Evolutionary conservation across 2,888 invertebrate genomes (phyloP).

Genomic region (Xylocampa areola): DNA sequence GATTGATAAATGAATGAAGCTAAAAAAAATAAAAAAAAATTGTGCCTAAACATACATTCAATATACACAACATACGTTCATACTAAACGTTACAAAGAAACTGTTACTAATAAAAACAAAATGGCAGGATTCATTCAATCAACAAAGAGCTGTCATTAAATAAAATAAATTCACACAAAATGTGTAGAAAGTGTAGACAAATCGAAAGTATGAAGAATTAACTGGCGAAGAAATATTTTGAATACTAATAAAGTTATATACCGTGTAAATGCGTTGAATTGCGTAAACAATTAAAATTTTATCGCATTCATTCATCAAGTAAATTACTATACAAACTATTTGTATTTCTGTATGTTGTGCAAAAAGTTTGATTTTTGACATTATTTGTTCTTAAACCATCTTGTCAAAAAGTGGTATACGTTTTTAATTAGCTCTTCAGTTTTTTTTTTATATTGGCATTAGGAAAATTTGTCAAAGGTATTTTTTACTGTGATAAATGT

Average conservation of each 20-base stretch:
- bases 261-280: slow-evolving; percentile 27
- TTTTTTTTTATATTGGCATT: no score
- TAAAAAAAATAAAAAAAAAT: neutral
- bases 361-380: no score
- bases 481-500: no score
- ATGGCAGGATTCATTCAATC: no score
- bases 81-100: no score
- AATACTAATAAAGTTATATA: slow-evolving; percentile 24
- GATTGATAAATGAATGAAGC: neutral
- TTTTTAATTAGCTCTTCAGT: no score
- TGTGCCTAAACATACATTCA: no score
- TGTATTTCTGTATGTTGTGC: neutral
- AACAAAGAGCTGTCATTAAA: slow-evolving; percentile 9
- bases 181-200: slow-evolving; percentile 45
- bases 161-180: slow-evolving; percentile 13
- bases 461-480: no score
- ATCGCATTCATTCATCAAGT: slow-evolving; percentile 21
- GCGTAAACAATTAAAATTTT: slow-evolving; percentile 42
- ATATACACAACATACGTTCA: no score
- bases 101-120: no score
- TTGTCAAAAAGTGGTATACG: no score
- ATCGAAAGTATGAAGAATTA: slow-evolving; percentile 52
- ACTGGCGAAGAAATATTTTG: slow-evolving; percentile 36
- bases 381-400: neutral
- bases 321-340: slow-evolving; percentile 4